These are phyloP conservation scores for Diogma glabrata DNA, from an alignment of 2,888 invertebrate species.

Conservation along the genomic window DNA sequence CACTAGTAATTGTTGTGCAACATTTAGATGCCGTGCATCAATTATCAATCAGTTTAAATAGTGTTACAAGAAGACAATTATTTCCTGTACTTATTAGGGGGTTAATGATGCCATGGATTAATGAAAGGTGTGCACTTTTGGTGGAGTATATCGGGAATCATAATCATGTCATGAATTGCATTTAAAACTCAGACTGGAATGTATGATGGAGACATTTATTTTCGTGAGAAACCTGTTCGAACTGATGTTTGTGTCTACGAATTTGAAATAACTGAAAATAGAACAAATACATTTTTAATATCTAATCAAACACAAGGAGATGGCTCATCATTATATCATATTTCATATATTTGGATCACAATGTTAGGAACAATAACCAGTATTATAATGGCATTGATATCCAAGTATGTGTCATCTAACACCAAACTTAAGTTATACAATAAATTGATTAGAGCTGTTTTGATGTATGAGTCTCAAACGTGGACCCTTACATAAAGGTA, in stretches of 20 bases:
- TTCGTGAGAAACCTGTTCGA: constrained; percentile 42
- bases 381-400: constrained; percentile 43
- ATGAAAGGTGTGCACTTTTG: constrained; percentile 49
- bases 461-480: no score
- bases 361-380: constrained; percentile 20
- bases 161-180: constrained; percentile 55
- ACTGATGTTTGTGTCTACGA: constrained; percentile 38
- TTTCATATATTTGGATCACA: not conserved
- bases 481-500: no score
- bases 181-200: constrained; percentile 45
- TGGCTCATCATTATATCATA: constrained; percentile 52
- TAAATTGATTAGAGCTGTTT: no score
- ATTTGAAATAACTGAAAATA: constrained; percentile 17
- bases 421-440: no score
- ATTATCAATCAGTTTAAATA: constrained; percentile 48
- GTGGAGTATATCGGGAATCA: constrained; percentile 54
- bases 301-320: no score
- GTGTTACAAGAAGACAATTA: constrained; percentile 55
- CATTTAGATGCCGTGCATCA: constrained; percentile 60
- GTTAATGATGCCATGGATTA: constrained; percentile 51
- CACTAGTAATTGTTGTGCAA: constrained; percentile 53
- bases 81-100: constrained; percentile 60
- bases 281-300: no score
- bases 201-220: constrained; percentile 45
- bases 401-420: no score